These are phyloP conservation scores for Salvator merianae DNA, from an alignment of 2,113 vertebrate genomes.

Conservation along the genomic window DNA sequence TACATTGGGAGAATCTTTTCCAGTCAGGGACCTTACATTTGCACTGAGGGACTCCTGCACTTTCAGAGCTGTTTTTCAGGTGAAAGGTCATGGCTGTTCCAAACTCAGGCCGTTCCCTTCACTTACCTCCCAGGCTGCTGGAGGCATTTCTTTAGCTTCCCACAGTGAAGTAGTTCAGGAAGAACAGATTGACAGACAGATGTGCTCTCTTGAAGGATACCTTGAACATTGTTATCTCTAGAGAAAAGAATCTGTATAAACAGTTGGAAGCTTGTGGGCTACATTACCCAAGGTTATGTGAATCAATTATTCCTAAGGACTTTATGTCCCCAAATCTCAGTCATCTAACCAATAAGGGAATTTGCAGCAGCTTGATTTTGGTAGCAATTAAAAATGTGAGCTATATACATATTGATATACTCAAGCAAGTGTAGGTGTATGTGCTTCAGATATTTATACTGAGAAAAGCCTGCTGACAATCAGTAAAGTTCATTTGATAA, in stretches of 20 bases:
- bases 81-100: not conserved
- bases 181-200: not conserved
- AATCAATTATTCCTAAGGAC: not conserved
- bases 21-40: not conserved
- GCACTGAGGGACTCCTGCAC: not conserved
- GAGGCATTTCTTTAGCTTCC: not conserved
- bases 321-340: not conserved
- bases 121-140: not conserved
- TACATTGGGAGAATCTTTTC: not conserved
- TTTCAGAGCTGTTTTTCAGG: not conserved
- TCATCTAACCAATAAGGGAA: not conserved
- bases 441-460: too few species aligned
- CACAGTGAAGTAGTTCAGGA: not conserved
- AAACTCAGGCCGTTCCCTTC: not conserved
- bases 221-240: not conserved
- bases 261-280: not conserved
- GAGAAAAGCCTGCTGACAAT: not conserved
- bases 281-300: not conserved
- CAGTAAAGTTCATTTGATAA: constrained; percentile 21
- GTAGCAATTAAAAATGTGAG: not conserved
- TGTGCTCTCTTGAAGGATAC: not conserved
- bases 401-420: too few species aligned
- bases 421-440: too few species aligned
- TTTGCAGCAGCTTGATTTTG: not conserved
- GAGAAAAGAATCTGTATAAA: not conserved